Percentiles rank a stretch among this genome's conserved stretches.
These are phyloP conservation scores for Paraescarpia echinospica DNA, from an alignment of 1,140 invertebrate genomes.

Conservation along the genomic window DNA sequence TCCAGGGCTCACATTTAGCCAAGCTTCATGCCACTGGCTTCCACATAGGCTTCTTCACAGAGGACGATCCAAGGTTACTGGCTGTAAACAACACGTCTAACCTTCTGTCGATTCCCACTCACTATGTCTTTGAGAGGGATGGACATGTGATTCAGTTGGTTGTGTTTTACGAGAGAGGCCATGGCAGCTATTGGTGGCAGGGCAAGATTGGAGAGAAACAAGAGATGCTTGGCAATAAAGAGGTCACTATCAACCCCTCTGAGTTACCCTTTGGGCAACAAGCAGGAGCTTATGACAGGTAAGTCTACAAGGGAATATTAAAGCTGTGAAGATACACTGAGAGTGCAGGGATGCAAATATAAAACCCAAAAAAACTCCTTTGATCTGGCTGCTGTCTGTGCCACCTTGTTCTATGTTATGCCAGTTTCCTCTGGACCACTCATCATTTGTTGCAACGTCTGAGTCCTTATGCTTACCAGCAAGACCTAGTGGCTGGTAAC, in stretches of 20 bases:
- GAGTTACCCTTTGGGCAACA: background rate
- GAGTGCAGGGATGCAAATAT: too few relatives aligned
- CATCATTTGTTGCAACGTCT: too few relatives aligned
- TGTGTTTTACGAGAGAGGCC: background rate
- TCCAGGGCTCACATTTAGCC: background rate
- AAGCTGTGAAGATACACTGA: background rate
- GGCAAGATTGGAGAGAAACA: background rate
- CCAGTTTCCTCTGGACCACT: too few relatives aligned
- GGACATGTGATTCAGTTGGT: constrained; percentile 7
- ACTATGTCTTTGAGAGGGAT: constrained; percentile 8
- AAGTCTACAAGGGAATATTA: background rate
- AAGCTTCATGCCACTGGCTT: background rate
- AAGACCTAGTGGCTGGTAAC: background rate
- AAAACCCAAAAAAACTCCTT: too few relatives aligned
- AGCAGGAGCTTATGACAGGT: constrained; percentile 6
- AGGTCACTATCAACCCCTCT: background rate
- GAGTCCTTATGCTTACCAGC: too few relatives aligned
- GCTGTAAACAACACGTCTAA: background rate
- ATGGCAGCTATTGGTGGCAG: constrained; percentile 8
- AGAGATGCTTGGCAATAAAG: background rate
- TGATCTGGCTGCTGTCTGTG: too few relatives aligned
- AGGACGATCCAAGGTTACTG: background rate
- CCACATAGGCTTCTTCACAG: background rate
- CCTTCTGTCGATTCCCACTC: background rate
- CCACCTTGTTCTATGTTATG: too few relatives aligned